Evolutionary conservation across 2,113 vertebrate species (phyloP), one percentile per base, ranked within the genome.

Genomic region (Ammodramus savannarum): DNA sequence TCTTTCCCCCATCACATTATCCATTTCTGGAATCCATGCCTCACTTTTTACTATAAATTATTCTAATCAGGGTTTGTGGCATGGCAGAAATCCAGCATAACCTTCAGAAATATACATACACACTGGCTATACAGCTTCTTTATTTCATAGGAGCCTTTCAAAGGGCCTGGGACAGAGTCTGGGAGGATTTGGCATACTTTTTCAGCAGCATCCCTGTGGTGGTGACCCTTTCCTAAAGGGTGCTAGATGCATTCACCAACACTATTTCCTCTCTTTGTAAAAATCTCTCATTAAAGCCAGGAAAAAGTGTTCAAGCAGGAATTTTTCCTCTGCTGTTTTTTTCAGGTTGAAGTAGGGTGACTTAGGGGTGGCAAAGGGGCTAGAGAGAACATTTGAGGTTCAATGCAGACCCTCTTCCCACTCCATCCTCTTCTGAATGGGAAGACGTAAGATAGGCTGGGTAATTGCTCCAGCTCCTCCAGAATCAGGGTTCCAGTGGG

Each of bases 71-170:
- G 51, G 74, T 93, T 75, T 91, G 78, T 91, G 84, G 65, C 49
- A 39, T 49, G 72, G 91, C 93, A 96, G 61, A 91, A 96, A 95
- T 91, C 67, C 93, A 96, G 74, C 48, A 63, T n/a, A 94, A 87
- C 63, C 80, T 95, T 78, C 87, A 79, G 59, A 95, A 92, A 80
- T 23, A 63, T 0, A 7, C 10, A 29, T 19, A 65, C 39, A 46
- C 27, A 6, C 36, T 13, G 43, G 43, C 43, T 59, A 13, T 27
- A 38, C 1, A 87, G 49, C 9, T 54, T 48, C 41, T 87, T 85
- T 48, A 48, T 66, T 68, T 87, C 54, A 66, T 0, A 61, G 43
- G 12, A 89, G 59, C 54, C 44, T 67, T 81, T 38, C 55, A 51
- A 65, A 72, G 48, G 81, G 17, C 22, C 36, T 59, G 48, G 14